These are phyloP conservation scores for Arctia plantaginis DNA, from an alignment of 2,888 invertebrate species.

Conservation along the genomic window DNA sequence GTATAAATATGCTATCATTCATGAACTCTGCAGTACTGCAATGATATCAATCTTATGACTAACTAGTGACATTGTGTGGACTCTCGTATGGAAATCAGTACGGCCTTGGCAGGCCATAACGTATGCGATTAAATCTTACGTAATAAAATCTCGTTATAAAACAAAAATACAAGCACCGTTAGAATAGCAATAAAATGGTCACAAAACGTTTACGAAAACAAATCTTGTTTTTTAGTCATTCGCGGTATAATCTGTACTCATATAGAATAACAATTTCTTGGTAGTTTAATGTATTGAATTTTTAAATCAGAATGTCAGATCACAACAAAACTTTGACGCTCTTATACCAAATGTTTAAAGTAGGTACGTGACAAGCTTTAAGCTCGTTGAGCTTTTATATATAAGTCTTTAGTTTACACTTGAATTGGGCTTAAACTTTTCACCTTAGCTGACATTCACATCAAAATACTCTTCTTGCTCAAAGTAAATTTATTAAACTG, in stretches of 20 bases:
- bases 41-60: slow-evolving; percentile 57
- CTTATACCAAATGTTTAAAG: background rate
- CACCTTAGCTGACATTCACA: no score
- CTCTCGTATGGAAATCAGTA: slow-evolving; percentile 60
- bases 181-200: slow-evolving; percentile 42
- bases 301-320: background rate
- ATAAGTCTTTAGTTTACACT: no score
- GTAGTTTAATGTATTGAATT: no score
- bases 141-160: slow-evolving; percentile 49
- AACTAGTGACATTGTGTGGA: slow-evolving; percentile 54
- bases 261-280: no score
- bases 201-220: slow-evolving; percentile 39
- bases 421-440: no score
- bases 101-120: slow-evolving; percentile 54
- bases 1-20: slow-evolving; percentile 25
- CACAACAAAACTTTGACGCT: background rate
- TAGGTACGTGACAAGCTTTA: no score
- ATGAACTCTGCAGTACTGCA: slow-evolving; percentile 33
- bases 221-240: slow-evolving; percentile 29
- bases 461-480: slow-evolving; percentile 10
- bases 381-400: no score
- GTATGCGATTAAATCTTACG: slow-evolving; percentile 50
- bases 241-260: background rate
- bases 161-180: slow-evolving; percentile 42
- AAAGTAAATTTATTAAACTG: slow-evolving; percentile 36